Conservation (phyloP, 2,888 invertebrate species). For the Graphium colonna region DNA sequence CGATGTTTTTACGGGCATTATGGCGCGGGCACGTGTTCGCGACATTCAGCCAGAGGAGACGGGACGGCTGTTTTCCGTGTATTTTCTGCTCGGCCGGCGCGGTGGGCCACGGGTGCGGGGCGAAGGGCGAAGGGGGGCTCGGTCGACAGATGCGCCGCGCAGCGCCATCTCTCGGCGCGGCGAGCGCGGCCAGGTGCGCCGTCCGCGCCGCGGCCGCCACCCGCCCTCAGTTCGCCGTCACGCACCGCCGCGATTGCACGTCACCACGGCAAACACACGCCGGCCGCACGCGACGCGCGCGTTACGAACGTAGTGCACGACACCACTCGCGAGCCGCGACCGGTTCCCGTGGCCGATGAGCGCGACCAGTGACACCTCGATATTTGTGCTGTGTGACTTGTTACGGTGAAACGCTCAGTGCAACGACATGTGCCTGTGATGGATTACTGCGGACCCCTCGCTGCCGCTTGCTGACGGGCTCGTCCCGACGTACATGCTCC, state of each 20-base stretch:
- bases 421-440: slow-evolving; percentile 69
- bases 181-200: slow-evolving; percentile 61
- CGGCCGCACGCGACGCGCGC: slow-evolving; percentile 71
- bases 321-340: slow-evolving; percentile 59
- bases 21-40: slow-evolving; percentile 68
- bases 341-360: slow-evolving; percentile 72
- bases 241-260: slow-evolving; percentile 69
- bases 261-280: slow-evolving; percentile 52
- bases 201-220: slow-evolving; percentile 69
- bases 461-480: slow-evolving; percentile 64
- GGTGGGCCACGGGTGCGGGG: slow-evolving; percentile 32
- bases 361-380: slow-evolving; percentile 70
- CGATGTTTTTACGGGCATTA: slow-evolving; percentile 54
- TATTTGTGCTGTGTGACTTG: slow-evolving; percentile 75
- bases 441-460: slow-evolving; percentile 71
- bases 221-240: slow-evolving; percentile 76
- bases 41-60: slow-evolving; percentile 49
- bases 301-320: slow-evolving; percentile 75
- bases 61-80: slow-evolving; percentile 70
- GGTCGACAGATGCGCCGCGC: slow-evolving; percentile 74
- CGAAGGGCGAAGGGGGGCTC: slow-evolving; percentile 37
- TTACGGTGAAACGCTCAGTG: slow-evolving; percentile 75
- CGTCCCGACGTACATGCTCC: slow-evolving; percentile 66
- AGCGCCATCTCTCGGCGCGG: slow-evolving; percentile 72
- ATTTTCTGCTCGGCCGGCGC: slow-evolving; percentile 63